Conservation (phyloP, 1,140 invertebrate species). For the Drosophila bocki region DNA sequence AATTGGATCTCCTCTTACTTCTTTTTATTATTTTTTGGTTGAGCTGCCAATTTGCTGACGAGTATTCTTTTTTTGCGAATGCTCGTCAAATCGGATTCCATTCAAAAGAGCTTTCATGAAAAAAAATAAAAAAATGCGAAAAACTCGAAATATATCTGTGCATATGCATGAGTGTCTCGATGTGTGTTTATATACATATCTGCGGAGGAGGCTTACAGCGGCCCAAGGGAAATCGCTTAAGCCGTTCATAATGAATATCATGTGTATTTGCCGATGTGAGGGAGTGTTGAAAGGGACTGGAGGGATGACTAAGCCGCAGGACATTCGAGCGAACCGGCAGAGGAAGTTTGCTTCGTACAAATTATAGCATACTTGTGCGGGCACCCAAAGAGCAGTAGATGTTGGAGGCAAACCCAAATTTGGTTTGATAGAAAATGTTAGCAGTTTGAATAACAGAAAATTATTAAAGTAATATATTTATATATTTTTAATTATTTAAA, state of each 20-base stretch:
- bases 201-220: conserved; percentile 78
- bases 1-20: conserved; percentile 23
- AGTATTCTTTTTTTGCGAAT: conserved; percentile 49
- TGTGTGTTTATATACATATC: conserved; percentile 40
- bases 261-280: conserved; percentile 48
- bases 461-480: neutral
- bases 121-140: conserved; percentile 15
- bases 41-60: conserved; percentile 73
- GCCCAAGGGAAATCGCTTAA: conserved; percentile 83
- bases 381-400: neutral
- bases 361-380: conserved; percentile 22
- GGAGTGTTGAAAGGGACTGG: conserved; percentile 16
- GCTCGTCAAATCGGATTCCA: conserved; percentile 72
- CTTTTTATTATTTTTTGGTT: conserved; percentile 24
- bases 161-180: conserved; percentile 67
- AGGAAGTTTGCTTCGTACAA: conserved; percentile 16
- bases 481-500: neutral
- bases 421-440: neutral
- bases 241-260: conserved; percentile 85
- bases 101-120: conserved; percentile 59
- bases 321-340: conserved; percentile 19
- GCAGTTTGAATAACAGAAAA: neutral
- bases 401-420: neutral
- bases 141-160: conserved; percentile 57
- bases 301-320: conserved; percentile 17